Evolutionary conservation across 2,888 invertebrate species (phyloP), one percentile per base, ranked within the genome.

Genomic region (Protophormia terraenovae): DNA sequence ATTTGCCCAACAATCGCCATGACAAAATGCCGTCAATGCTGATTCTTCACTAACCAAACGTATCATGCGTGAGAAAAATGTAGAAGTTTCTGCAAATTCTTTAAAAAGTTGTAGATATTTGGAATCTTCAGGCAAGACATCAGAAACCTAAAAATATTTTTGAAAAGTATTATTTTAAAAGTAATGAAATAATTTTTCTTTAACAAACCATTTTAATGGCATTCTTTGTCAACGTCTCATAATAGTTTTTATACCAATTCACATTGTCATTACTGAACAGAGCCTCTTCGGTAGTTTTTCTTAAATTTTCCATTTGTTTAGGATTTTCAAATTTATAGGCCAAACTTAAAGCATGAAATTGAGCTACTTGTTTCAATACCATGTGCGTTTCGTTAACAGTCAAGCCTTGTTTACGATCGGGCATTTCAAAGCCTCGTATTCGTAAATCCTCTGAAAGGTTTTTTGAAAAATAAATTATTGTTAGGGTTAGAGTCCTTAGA

Each of bases 1-100:
- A 88, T 96, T 96, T 0, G 95, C 95, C 96, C 96, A 96, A 89
- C 96, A 96, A 87, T 96, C 96, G 0, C 96, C 96, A 88, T 96
- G 96, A 73, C 95, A 95, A 87, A 96, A 95, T 2, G 96, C 95
- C 0, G 95, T 95, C 55, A 96, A 89, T 0, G 95, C 94, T 50
- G 95, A 95, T 87, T 93, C 93, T 0, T 94, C 93, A 2, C 94
- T 93, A 0, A 95, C 95, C 88, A 95, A 90, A 29, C 95, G 93
- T 79, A 95, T 94, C 96, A 96, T 96, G 32, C 94, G 94, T 7
- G 93, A 93, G 89, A 96, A 96, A 90, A 96, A 96, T 1, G 94
- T 94, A 0, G 95, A 94, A 87, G 94, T 94, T 47, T 93, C 93
- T 66, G 95, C 94, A 89, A 96, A 96, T 62, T 93, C 92, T 38